These are phyloP conservation scores for Vireo griseus DNA, from an alignment of 2,797 vertebrate species.

Conservation along the genomic window DNA sequence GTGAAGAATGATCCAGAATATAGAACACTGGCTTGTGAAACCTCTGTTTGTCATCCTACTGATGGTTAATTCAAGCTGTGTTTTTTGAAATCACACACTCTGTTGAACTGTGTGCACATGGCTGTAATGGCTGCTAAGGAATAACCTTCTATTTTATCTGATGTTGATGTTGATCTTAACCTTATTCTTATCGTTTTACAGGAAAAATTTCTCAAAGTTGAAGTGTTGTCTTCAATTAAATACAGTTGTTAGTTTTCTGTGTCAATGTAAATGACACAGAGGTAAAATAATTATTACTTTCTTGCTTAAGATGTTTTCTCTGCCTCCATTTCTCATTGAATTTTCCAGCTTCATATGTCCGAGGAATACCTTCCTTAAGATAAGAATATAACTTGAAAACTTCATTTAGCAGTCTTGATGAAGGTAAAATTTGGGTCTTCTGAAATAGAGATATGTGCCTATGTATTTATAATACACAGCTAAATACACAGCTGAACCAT, in stretches of 20 bases:
- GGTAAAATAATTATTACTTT: neutral
- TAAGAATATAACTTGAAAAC: neutral
- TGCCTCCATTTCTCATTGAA: neutral
- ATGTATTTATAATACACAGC: neutral
- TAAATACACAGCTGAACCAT: neutral
- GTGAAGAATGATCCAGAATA: neutral
- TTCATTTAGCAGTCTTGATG: neutral
- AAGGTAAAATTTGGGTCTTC: neutral
- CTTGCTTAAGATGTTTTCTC: neutral
- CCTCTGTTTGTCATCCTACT: neutral
- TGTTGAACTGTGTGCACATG: neutral
- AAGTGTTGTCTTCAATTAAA: neutral
- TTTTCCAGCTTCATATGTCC: neutral
- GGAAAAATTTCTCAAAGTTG: neutral
- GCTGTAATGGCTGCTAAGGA: neutral
- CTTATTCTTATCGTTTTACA: neutral
- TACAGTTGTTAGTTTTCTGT: neutral
- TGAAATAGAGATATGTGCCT: neutral
- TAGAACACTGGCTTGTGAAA: neutral
- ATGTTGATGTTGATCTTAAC: neutral
- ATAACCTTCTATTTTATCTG: neutral
- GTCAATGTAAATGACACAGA: neutral
- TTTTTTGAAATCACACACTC: neutral
- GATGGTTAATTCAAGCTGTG: neutral
- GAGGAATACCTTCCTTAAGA: neutral